Evolutionary conservation across 2,113 vertebrate genomes (phyloP), one percentile per base, ranked within the genome.

Genomic region (Pipra filicauda): DNA sequence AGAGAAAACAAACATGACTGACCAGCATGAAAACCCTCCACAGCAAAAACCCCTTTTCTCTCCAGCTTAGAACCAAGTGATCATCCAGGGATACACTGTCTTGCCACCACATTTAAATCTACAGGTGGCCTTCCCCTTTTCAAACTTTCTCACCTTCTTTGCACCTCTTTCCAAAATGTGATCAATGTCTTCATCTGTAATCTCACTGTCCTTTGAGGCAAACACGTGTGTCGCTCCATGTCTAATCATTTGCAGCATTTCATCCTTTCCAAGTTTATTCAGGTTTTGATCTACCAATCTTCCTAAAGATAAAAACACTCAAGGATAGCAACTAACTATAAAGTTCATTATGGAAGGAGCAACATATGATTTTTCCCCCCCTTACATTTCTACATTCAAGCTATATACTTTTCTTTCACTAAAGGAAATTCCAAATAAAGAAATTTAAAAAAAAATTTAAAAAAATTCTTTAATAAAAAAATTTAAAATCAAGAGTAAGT

Each of bases 211-310:
- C 95, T 99, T 99, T 64, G 99, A 99, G 24, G 99, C 99, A 94
- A 99, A 99, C 27, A 99, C 99, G 2, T 99, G 99, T 3, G 99
- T 99, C 6, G 99, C 99, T 35, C 99, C 99, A 11, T 99, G 99
- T 48, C 99, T 98, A 94, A 99, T 99, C 98, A 99, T 99, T 67
- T 99, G 99, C 95, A 99, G 97, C 99, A 99, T 99, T 97, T 99
- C 99, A 70, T 99, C 99, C 96, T 99, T 99, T 13, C 99, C 99
- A 46, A 99, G 97, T 94, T 99, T 99, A 97, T 99, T 99, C 73
- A 99, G 97, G 83, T 98, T 99, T 81, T 99, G 99, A 97, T 99
- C 99, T 79, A 99, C 99, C 57, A 99, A 97, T 88, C 99, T 98
- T 94, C 99, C 99, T 99, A 85, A 69, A 95, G 81, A 83, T 15